These are phyloP conservation scores for Liasis olivaceus DNA, from an alignment of 2,797 vertebrate genomes.

Conservation along the genomic window DNA sequence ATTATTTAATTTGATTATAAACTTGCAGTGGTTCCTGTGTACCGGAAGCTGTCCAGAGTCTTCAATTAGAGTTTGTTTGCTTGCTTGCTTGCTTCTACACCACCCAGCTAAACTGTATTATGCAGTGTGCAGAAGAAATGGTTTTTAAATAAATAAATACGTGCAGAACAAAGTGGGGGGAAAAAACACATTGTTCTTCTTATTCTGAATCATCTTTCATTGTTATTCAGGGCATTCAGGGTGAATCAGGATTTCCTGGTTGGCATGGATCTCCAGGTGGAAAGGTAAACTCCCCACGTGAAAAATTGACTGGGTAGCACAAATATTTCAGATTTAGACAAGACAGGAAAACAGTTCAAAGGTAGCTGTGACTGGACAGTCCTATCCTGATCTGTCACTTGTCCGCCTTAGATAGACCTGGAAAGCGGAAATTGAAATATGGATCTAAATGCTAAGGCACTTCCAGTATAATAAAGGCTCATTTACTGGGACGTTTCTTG, in stretches of 20 bases:
- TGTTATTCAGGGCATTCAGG: conserved; percentile 79
- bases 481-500: not conserved
- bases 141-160: not conserved
- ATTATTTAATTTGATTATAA: not conserved
- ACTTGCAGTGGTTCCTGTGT: not conserved
- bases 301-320: not conserved
- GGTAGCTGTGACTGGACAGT: not conserved
- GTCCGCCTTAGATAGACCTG: not conserved
- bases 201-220: not conserved
- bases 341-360: not conserved
- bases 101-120: not conserved
- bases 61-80: not conserved
- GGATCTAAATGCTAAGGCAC: not conserved
- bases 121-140: not conserved
- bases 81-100: not conserved
- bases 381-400: not conserved
- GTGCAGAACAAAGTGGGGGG: not conserved
- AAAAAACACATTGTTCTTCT: not conserved
- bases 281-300: conserved; percentile 80
- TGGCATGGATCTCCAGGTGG: conserved; percentile 77
- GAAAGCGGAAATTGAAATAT: not conserved
- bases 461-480: not conserved
- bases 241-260: conserved; percentile 77
- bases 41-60: not conserved
- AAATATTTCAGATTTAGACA: not conserved